These are phyloP conservation scores for Somateria mollissima DNA, from an alignment of 2,797 vertebrate species.

Conservation along the genomic window DNA sequence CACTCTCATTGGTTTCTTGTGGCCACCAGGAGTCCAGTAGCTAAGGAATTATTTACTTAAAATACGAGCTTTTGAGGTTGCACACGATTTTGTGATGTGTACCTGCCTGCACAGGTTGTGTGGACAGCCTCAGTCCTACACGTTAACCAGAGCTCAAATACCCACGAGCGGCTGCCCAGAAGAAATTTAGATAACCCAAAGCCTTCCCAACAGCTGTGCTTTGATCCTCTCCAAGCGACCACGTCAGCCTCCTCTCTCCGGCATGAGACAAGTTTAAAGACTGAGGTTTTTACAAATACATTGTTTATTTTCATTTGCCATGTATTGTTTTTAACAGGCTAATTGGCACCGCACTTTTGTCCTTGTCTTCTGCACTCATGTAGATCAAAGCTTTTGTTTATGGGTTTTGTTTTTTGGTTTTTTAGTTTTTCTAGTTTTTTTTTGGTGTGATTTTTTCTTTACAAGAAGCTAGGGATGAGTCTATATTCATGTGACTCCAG, in stretches of 20 bases:
- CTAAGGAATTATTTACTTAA: not conserved
- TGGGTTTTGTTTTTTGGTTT: not conserved
- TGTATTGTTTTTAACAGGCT: not conserved
- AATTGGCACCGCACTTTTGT: not conserved
- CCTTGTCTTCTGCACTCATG: not conserved
- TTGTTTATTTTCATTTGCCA: not conserved
- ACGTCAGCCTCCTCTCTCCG: not conserved
- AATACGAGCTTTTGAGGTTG: not conserved
- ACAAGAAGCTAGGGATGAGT: not conserved
- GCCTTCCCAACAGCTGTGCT: not conserved
- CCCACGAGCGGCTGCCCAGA: not conserved
- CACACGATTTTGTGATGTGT: not conserved
- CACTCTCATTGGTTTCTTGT: not conserved
- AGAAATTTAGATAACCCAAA: not conserved
- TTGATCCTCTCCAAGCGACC: not conserved
- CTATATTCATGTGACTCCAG: not conserved
- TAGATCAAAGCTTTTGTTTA: constrained; percentile 23
- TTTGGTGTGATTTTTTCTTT: not conserved
- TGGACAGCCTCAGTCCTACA: not conserved
- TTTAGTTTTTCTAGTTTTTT: not conserved
- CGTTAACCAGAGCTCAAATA: not conserved
- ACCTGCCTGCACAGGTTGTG: not conserved
- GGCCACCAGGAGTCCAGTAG: not conserved
- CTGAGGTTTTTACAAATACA: not conserved
- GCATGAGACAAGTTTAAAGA: not conserved